These are phyloP conservation scores for Dascillus cervinus DNA, from an alignment of 2,888 invertebrate species.

Conservation along the genomic window DNA sequence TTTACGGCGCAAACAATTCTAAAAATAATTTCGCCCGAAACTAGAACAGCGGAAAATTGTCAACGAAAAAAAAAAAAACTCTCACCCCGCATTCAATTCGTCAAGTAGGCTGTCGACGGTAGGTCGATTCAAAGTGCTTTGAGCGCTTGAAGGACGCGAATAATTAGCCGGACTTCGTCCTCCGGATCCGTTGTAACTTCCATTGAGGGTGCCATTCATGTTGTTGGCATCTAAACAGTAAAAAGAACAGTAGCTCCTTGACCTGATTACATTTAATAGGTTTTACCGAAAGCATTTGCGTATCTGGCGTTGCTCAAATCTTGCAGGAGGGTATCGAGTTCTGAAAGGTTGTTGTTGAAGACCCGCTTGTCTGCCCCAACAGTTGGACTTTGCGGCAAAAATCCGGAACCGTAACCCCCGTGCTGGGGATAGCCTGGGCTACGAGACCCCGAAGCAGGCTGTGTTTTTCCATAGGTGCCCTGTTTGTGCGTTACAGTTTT, in stretches of 20 bases:
- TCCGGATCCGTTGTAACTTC: conserved; percentile 31
- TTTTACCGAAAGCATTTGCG: conserved; percentile 13
- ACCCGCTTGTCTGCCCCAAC: conserved; percentile 41
- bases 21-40: too few species aligned
- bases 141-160: conserved; percentile 38
- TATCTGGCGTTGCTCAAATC: conserved; percentile 73
- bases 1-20: too few species aligned
- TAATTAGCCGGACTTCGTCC: conserved; percentile 35
- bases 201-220: conserved; percentile 35
- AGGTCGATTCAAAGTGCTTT: conserved; percentile 51
- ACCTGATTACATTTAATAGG: too few species aligned
- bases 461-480: conserved; percentile 38
- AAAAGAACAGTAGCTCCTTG: too few species aligned
- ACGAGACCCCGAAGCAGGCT: conserved; percentile 13
- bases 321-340: conserved; percentile 83
- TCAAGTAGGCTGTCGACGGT: conserved; percentile 85
- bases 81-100: conserved; percentile 77
- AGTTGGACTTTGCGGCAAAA: conserved; percentile 26
- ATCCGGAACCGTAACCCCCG: conserved; percentile 17
- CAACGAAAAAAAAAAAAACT: too few species aligned
- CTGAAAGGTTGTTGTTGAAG: conserved; percentile 74
- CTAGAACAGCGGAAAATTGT: too few species aligned
- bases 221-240: too few species aligned
- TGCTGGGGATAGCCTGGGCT: conserved; percentile 9
- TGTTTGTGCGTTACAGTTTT: too few species aligned